A percentile compares a stretch with the other conserved stretches of the same genome.
These are phyloP conservation scores for Aptenodytes forsteri DNA, from an alignment of 2,113 vertebrate genomes.

Conservation along the genomic window DNA sequence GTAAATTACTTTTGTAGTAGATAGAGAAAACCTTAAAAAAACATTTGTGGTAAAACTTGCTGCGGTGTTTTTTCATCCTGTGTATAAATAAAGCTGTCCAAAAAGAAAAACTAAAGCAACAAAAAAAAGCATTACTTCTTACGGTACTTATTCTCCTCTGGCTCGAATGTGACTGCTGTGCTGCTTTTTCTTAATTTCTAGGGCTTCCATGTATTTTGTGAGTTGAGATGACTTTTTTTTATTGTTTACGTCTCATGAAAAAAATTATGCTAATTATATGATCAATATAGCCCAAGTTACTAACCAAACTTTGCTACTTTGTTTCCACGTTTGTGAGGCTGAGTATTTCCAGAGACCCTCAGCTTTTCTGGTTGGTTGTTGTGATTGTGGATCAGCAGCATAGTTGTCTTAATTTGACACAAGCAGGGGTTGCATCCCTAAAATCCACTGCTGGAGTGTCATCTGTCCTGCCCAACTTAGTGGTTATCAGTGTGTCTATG, in stretches of 20 bases:
- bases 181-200: neutral
- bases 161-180: neutral
- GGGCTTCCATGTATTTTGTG: neutral
- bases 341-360: neutral
- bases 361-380: neutral
- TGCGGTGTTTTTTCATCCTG: neutral
- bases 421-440: neutral
- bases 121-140: neutral
- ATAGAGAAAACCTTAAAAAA: constrained; percentile 14
- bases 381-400: neutral
- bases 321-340: neutral
- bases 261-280: neutral
- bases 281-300: neutral
- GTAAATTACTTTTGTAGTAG: neutral
- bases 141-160: neutral
- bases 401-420: neutral
- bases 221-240: neutral
- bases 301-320: neutral
- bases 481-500: neutral
- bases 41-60: neutral
- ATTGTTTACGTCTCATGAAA: neutral
- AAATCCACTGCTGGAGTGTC: neutral
- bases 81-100: neutral
- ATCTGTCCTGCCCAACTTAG: neutral
- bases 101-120: neutral